Base-by-base conservation (phyloP, 2,797 vertebrate genomes). In the Mionectes olivaceus region DNA sequence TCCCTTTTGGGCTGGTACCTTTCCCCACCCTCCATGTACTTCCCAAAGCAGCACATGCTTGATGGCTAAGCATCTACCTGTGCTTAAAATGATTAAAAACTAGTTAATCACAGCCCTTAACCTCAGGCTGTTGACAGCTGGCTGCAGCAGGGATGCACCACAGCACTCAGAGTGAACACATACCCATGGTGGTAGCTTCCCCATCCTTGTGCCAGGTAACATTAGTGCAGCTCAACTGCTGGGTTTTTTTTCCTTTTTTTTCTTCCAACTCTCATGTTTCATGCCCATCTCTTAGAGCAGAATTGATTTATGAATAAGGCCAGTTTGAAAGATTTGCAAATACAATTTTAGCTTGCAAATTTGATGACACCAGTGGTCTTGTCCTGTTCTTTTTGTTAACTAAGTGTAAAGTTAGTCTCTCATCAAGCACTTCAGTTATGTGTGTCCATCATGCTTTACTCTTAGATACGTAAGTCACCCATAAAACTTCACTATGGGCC, bases 111-210 rank as follows among this genome's bases (percentile, higher is more conserved):
- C 13, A 61, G 33, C 53, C 35, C 18, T 70, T 76, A 19, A 17
- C 19, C 10, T 87, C 23, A 28, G 59, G 4, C 60, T 35, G 27
- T 52, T 0, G 2, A 17, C 60, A 70, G 46, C 71, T 53, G 61
- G 37, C 68, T 73, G 44, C 60, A 49, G 25, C 0, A 0, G 46
- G 70, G 30, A 13, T 1, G 0, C 17, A 5, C 43, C 37, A 8
- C 69, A 59, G 67, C 43, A 23, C 27, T 71, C 5, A 0, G 14
- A 59, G 47, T 10, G 56, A 60, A 7, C 33, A 37, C 3, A 0
- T 19, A 17, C 46, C 46, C 0, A 0, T 0, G 0, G 22, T 1
- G 5, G 24, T 41, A 3, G 2, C 56, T 70, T 55, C 75, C 43
- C 35, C 18, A 11, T 64, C 79, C 69, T 73, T 24, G 44, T 32